phyloP scores from a whole-genome alignment of 2,888 invertebrate genomes.

The Drosophila neotestacea region DNA sequence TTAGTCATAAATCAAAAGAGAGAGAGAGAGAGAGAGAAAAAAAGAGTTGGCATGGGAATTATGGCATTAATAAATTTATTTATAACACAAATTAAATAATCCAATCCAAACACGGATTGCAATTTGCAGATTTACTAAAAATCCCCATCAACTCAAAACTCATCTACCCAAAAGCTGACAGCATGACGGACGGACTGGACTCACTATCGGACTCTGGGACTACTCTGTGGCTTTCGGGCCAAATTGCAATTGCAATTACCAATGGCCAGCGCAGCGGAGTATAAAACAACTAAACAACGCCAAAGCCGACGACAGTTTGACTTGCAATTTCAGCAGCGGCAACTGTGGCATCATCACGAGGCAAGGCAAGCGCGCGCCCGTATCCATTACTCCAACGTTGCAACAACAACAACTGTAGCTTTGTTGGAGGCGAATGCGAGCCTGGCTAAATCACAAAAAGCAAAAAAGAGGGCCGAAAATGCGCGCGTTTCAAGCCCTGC shows the following conservation, averaged over 20 bases:
- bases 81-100: slow-evolving; percentile 79
- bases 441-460: slow-evolving; percentile 5
- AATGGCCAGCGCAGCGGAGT: slow-evolving; percentile 50
- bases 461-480: slow-evolving; percentile 43
- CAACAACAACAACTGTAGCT: slow-evolving; percentile 24
- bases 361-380: slow-evolving; percentile 30
- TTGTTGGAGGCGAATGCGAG: slow-evolving; percentile 15
- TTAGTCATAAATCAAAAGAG: slow-evolving; percentile 59
- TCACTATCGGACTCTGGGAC: background rate
- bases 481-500: slow-evolving; percentile 65
- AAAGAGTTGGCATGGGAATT: slow-evolving; percentile 25
- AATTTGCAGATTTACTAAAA: slow-evolving; percentile 66
- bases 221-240: slow-evolving; percentile 53
- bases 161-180: slow-evolving; percentile 34
- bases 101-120: slow-evolving; percentile 65
- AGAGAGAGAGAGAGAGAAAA: slow-evolving; percentile 1
- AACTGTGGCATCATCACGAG: slow-evolving; percentile 43
- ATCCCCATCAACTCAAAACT: slow-evolving; percentile 21
- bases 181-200: slow-evolving; percentile 2
- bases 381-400: slow-evolving; percentile 49
- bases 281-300: slow-evolving; percentile 71
- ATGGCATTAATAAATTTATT: slow-evolving; percentile 74
- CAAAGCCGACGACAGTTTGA: slow-evolving; percentile 75
- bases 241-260: slow-evolving; percentile 79
- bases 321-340: slow-evolving; percentile 67